Evolutionary conservation across 2,888 invertebrate species (phyloP), one percentile per base, ranked within the genome.

Genomic region (Trachelus iudaicus): DNA sequence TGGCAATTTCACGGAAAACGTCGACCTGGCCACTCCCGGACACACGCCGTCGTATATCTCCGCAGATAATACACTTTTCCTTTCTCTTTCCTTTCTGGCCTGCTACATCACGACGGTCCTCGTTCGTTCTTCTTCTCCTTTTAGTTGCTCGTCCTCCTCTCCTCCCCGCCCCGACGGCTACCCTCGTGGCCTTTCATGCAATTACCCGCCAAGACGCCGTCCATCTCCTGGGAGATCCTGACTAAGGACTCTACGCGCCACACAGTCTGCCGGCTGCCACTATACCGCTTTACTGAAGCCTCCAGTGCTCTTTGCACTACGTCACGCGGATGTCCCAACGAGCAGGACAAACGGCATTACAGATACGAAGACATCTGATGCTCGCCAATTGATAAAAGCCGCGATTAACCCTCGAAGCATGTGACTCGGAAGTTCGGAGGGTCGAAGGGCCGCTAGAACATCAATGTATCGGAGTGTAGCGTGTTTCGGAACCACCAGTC

Each of bases 141-240:
- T 6, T 6, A 1, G 15, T 6, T 15, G 13, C 37, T 37, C 4
- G 1, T 37, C 13, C 12, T 35, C 15, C 37, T 12, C 35, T 4
- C 15, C 37, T 1, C 3, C 35, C 3, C 15, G 15, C 40, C 56
- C 23, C 56, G 56, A 2, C 2, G 15, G 23, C 56, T 23, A 23
- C 56, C 56, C 56, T 56, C 56, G 23, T 23, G 71, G 81, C 76
- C 85, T 87, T 85, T 87, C 85, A 83, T 84, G 85, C 87, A 87
- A 89, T 89, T 88, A 89, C 84, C 84, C 85, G 86, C 81, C 85
- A 81, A 89, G 87, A 87, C 85, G 83, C 80, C 83, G 84, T 85
- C 82, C 81, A 83, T 87, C 85, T 86, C 85, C 80, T 81, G 75
- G 76, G 84, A 86, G 84, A 84, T 85, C 80, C 82, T 83, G 82